Base-by-base conservation (phyloP, 2,888 invertebrate genomes). In the Glaucopsyche alexis region DNA sequence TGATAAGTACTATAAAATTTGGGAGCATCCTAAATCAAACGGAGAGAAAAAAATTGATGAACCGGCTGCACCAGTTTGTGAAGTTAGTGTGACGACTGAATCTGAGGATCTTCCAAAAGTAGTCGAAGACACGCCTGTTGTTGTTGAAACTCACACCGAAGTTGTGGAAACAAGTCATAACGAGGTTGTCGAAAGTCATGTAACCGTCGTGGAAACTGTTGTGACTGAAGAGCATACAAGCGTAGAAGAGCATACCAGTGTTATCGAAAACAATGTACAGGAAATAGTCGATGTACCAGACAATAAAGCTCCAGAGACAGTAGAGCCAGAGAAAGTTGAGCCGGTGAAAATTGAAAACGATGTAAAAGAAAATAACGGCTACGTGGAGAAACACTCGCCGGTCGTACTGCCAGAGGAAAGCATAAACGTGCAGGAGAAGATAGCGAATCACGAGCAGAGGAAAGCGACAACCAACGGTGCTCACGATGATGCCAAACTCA, bases 1-100 rank as follows among this genome's bases (percentile, higher is more conserved):
- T 83, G 84, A 76, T 75, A 91, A 89, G 78, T 79, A 92, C 76
- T 92, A 83, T 76, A 87, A 86, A 78, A 87, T 88, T 38, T 91
- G 91, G 91, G 86, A 92, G 14, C 85, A 89, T 1, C 82, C 86
- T 0, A 80, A 77, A 40, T 75, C 79, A 0, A 85, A 82, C 6
- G 74, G 74, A 40, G 60, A 19, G 38, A 47, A 47, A 7, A 11
- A 11, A 45, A 1, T 13, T 14, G 42, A 40, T n/a, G 19, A 29
- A 45, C 52, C 49, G 49, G 69, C 38, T 40, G 16, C 75, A 0
- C 75, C 77, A 4, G 78, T 74, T 50, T 75, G 42, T 14, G 72
- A 75, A 16, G 76, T 75, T 29, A 60, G 74, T 1, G 76, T 47
- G 13, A 14, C 19, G 29, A 42, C 66, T n/a, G 42, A 45, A 40